Evolutionary conservation across 2,888 invertebrate genomes (phyloP).

Genomic region (Eupithecia inturbata): DNA sequence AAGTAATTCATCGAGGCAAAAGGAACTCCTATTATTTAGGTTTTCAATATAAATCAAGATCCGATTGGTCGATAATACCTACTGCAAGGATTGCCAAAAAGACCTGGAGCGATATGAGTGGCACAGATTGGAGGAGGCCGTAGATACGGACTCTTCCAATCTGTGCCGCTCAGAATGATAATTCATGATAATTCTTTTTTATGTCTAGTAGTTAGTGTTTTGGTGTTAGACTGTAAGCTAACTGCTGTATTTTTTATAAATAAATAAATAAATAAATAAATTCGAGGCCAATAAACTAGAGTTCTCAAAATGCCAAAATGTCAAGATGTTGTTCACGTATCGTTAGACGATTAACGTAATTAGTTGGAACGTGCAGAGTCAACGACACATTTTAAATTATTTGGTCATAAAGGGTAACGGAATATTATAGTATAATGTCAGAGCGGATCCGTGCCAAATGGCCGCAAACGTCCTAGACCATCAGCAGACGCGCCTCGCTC

Average conservation of each 20-base stretch:
- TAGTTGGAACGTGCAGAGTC: slow-evolving; percentile 25
- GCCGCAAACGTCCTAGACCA: slow-evolving; percentile 52
- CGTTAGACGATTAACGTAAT: slow-evolving; percentile 25
- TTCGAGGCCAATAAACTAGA: slow-evolving; percentile 26
- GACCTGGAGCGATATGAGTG: neutral
- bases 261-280: too few relatives aligned
- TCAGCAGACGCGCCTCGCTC: slow-evolving; percentile 53
- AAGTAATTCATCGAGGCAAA: neutral
- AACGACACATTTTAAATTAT: slow-evolving; percentile 33
- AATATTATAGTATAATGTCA: slow-evolving; percentile 43
- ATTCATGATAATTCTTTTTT: too few relatives aligned
- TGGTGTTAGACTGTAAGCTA: too few relatives aligned
- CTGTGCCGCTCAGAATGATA: too few relatives aligned
- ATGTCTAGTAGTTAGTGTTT: too few relatives aligned
- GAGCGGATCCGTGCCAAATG: slow-evolving; percentile 53
- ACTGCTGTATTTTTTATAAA: too few relatives aligned
- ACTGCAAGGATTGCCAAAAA: neutral
- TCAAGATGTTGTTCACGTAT: slow-evolving; percentile 17
- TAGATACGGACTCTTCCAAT: neutral
- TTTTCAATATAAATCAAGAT: neutral
- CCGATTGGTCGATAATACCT: neutral
- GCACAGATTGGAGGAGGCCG: neutral
- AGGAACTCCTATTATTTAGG: neutral
- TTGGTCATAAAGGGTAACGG: slow-evolving; percentile 43
- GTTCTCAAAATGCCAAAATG: slow-evolving; percentile 28